Conservation (phyloP, 2,888 invertebrate genomes). For the Ennomos fuscantarius region DNA sequence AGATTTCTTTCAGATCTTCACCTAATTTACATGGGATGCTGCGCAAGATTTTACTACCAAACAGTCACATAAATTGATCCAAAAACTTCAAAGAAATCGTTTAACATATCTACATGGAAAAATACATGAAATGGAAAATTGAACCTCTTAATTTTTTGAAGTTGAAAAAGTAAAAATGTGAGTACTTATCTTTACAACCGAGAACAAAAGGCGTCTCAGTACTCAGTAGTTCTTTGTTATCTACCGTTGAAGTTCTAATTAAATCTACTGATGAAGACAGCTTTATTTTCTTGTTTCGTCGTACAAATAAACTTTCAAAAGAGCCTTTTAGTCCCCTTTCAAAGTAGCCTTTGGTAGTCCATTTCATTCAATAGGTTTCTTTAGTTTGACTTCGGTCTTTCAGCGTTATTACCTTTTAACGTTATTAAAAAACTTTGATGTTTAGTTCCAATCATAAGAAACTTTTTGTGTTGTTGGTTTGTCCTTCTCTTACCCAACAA, state of each 20-base stretch:
- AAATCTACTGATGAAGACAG: slow-evolving; percentile 8
- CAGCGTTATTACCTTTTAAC: not conserved
- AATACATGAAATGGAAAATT: no score
- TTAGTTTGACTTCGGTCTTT: slow-evolving; percentile 3
- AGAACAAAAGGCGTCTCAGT: not conserved
- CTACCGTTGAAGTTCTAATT: slow-evolving; percentile 20
- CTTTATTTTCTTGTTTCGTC: slow-evolving; percentile 12
- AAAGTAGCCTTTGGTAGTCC: slow-evolving; percentile 22
- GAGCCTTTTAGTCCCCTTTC: slow-evolving; percentile 8
- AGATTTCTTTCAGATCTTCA: no score
- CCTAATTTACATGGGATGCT: no score
- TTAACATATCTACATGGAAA: no score
- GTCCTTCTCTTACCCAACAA: no score
- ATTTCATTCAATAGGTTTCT: slow-evolving; percentile 18
- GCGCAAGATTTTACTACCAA: no score
- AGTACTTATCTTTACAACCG: not conserved
- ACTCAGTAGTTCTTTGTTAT: not conserved
- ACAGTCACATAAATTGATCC: no score
- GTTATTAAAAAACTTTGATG: slow-evolving; percentile 20
- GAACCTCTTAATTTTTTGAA: no score
- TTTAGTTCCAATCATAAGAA: not conserved
- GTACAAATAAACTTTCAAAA: slow-evolving; percentile 19
- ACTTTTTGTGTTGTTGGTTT: not conserved
- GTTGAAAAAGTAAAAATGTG: no score
- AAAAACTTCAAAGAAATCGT: no score